phyloP scores from a whole-genome alignment of 1,140 invertebrate species.

The Kradibia gibbosae region DNA sequence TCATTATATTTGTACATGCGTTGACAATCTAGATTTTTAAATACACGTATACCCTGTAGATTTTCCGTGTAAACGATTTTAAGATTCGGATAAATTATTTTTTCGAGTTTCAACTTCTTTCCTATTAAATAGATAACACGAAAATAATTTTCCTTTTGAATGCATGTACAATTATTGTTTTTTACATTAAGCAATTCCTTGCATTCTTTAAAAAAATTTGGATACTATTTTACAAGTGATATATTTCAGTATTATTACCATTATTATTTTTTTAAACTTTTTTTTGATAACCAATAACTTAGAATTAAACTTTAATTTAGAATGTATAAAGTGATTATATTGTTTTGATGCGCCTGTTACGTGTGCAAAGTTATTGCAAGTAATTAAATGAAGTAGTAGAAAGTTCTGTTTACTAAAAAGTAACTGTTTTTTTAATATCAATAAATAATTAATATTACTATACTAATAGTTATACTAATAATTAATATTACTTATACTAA shows the following conservation, averaged over 20 bases:
- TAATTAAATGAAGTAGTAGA: no score
- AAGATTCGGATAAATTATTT: not conserved
- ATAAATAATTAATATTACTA: no score
- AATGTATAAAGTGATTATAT: no score
- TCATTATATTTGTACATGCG: not conserved
- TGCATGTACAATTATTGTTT: not conserved
- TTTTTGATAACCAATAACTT: not conserved
- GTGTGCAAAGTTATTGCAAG: no score
- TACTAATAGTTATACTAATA: no score
- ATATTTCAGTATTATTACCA: not conserved
- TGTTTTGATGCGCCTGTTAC: no score
- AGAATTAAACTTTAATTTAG: no score
- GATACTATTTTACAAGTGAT: not conserved
- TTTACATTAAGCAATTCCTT: not conserved
- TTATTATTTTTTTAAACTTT: not conserved
- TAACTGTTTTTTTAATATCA: no score
- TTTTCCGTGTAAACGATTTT: not conserved
- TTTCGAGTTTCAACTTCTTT: not conserved
- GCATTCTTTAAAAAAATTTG: not conserved
- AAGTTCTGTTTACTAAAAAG: no score
- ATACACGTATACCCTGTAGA: not conserved
- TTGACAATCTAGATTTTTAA: not conserved
- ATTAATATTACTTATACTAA: no score
- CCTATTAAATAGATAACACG: not conserved
- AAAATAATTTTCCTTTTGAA: slow-evolving; percentile 17